phyloP scores from a whole-genome alignment of 2,888 invertebrate genomes.

The Piscicola geometra region DNA sequence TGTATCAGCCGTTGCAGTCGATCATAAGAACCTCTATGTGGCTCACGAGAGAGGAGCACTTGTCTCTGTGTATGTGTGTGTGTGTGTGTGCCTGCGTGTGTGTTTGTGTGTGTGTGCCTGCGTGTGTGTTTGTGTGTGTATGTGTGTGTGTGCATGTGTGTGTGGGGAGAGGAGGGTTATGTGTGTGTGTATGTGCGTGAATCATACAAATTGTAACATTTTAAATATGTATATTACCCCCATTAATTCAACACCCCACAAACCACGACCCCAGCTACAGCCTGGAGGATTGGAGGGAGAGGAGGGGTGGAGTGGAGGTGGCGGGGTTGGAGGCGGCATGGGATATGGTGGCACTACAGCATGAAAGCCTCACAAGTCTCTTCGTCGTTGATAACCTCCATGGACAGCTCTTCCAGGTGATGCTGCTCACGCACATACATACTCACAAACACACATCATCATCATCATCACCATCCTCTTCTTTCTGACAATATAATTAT shows the following conservation, averaged over 20 bases:
- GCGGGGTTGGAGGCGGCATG: conserved; percentile 24
- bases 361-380: background rate
- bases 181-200: background rate
- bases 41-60: background rate
- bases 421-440: too few relatives aligned
- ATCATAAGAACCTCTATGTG: background rate
- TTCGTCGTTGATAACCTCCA: conserved; percentile 27
- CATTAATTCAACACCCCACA: too few relatives aligned
- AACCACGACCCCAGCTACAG: background rate
- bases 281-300: background rate
- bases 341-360: conserved; percentile 20
- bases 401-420: conserved; percentile 25
- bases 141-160: conserved; percentile 17
- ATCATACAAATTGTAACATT: background rate
- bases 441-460: too few relatives aligned
- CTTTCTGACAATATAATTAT: too few relatives aligned
- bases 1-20: background rate
- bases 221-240: background rate
- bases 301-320: background rate
- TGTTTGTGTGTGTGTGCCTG: conserved; percentile 17
- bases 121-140: conserved; percentile 14
- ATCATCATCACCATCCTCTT: too few relatives aligned
- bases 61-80: background rate
- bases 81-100: background rate
- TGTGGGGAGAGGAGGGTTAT: background rate